Conservation (phyloP, 2,113 vertebrate genomes). For the Bos taurus region ARS-UCD2.0 NC_037336.1:32494501-32495000, state of each 20-base stretch:
- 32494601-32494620: no score
- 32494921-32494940: constrained; percentile 38
- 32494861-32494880: constrained; percentile 13
- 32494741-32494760: rapidly evolving
- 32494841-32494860: constrained; percentile 44
- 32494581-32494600: no score
- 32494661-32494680: no score
- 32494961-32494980: background rate
- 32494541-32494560: no score
- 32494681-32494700: no score
- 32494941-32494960: constrained; percentile 35
- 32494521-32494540: no score
- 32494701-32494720: no score
- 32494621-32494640: no score
- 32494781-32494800: background rate
- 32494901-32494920: constrained; percentile 46
- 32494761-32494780: no score
- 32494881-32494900: background rate
- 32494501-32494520: no score
- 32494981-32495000: background rate
- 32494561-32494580: rapidly evolving
- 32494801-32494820: constrained; percentile 29
- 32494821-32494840: background rate
- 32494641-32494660: no score
- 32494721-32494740: no score